These are phyloP conservation scores for Helostoma temminkii DNA, from an alignment of 2,797 vertebrate species.

Conservation along the genomic window DNA sequence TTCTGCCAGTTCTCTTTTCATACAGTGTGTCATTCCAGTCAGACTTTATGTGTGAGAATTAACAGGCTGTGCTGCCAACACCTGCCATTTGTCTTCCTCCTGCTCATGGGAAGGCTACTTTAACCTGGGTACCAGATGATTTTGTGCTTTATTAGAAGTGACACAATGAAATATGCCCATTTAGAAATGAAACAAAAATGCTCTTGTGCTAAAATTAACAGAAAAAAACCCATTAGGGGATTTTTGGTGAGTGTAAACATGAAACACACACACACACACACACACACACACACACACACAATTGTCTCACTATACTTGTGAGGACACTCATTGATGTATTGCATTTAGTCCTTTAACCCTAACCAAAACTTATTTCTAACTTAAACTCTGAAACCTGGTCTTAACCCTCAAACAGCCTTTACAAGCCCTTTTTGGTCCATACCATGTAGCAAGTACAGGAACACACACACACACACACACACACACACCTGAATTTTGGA, in stretches of 20 bases:
- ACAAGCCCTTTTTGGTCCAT: no score
- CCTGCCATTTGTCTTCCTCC: conserved; percentile 67
- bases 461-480: not conserved
- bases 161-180: conserved; percentile 60
- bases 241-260: no score
- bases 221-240: conserved; percentile 34
- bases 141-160: conserved; percentile 73
- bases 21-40: conserved; percentile 45
- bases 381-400: no score
- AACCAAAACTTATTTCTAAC: no score
- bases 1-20: conserved; percentile 42
- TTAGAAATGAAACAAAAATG: conserved; percentile 60
- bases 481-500: conserved; percentile 21
- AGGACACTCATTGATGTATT: no score
- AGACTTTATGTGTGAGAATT: conserved; percentile 52
- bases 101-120: conserved; percentile 54
- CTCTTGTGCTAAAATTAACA: conserved; percentile 25
- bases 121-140: conserved; percentile 63
- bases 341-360: no score
- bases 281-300: not conserved
- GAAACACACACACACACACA: conserved; percentile 5
- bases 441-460: no score
- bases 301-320: no score
- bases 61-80: conserved; percentile 66
- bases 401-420: no score